Evolutionary conservation across 2,797 vertebrate genomes (phyloP).

Genomic region (Sphenopsis melanotis): DNA sequence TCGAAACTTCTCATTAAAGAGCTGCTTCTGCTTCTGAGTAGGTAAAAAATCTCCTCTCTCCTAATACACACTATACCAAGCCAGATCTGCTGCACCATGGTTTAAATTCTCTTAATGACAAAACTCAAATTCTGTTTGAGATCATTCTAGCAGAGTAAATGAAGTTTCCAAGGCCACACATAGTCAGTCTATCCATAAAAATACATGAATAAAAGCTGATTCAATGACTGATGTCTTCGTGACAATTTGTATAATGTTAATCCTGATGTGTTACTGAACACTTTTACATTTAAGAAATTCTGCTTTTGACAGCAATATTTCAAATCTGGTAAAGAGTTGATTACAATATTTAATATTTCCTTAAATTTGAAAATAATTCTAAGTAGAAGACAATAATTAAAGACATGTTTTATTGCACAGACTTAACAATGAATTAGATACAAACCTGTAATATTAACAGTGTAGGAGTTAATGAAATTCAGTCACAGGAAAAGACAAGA

Average conservation of each 20-base stretch:
- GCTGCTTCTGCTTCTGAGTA: neutral
- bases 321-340: neutral
- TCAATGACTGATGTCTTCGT: neutral
- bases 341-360: constrained; percentile 4
- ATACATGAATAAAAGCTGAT: neutral
- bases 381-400: neutral
- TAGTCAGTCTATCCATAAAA: neutral
- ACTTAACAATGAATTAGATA: constrained; percentile 4
- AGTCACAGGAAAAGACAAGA: constrained; percentile 33
- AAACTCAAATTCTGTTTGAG: neutral
- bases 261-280: neutral
- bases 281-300: neutral
- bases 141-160: neutral
- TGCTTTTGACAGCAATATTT: neutral
- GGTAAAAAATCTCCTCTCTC: neutral
- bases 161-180: neutral
- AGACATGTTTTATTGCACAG: neutral
- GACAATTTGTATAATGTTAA: neutral
- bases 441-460: neutral
- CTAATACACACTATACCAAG: neutral
- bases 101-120: neutral
- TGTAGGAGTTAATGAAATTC: neutral
- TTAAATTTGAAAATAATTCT: neutral
- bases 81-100: neutral
- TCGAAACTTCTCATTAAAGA: neutral